These are phyloP conservation scores for Macrobrachium nipponense DNA, from an alignment of 1,140 invertebrate species.

Conservation along the genomic window DNA sequence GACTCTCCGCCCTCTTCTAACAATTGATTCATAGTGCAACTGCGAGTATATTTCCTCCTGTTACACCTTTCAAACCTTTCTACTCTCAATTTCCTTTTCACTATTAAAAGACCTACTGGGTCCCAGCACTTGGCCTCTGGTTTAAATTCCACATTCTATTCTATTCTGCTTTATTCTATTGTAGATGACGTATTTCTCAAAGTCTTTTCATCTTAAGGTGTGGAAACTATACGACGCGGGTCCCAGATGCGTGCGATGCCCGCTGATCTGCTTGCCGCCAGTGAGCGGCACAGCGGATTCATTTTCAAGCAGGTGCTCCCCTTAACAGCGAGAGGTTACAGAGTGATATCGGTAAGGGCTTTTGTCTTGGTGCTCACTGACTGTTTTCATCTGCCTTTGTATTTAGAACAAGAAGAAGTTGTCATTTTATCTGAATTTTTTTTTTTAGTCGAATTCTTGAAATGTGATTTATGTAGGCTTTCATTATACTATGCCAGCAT, in stretches of 20 bases:
- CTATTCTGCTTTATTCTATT: conserved; percentile 15
- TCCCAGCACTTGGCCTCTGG: not conserved
- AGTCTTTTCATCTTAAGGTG: conserved; percentile 72
- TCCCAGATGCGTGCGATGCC: conserved; percentile 81
- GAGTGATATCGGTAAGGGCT: conserved; percentile 81
- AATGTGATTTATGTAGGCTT: too few species aligned
- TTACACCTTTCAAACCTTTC: too few species aligned
- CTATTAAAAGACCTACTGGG: too few species aligned
- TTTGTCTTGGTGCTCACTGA: not conserved
- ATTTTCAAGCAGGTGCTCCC: conserved; percentile 86
- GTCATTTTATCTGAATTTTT: not conserved
- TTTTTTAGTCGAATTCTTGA: too few species aligned
- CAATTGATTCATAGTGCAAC: too few species aligned
- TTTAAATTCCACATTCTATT: not conserved
- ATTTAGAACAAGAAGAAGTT: not conserved
- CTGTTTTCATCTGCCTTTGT: not conserved
- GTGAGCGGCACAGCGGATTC: conserved; percentile 91
- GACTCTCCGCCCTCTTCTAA: too few species aligned
- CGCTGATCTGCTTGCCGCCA: conserved; percentile 87
- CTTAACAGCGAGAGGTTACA: conserved; percentile 81
- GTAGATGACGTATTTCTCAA: conserved; percentile 26
- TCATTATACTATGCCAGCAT: too few species aligned
- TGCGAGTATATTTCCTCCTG: too few species aligned
- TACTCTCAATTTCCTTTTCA: too few species aligned
- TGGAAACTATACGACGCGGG: conserved; percentile 92